Percentiles rank a stretch among this genome's conserved stretches.
Conservation (phyloP, 2,888 invertebrate species). For the Drosophila hawaiiensis region DNA sequence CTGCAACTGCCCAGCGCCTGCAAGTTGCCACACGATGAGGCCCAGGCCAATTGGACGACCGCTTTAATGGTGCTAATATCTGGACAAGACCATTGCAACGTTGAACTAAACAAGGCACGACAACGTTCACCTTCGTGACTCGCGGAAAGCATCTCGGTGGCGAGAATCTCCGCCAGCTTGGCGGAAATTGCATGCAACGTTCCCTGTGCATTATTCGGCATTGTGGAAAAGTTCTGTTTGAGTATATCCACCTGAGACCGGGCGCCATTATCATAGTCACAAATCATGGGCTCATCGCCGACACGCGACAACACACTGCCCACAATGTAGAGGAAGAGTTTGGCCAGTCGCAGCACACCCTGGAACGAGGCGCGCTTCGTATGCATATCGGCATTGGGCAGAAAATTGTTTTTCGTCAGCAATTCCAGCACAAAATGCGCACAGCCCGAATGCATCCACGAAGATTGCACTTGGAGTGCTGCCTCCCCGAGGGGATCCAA, state of each 20-base stretch:
- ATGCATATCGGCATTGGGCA: slow-evolving; percentile 91
- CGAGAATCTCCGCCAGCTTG: slow-evolving; percentile 92
- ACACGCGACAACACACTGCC: slow-evolving; percentile 91
- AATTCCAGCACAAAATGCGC: slow-evolving; percentile 90
- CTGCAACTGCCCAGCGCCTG: slow-evolving; percentile 88
- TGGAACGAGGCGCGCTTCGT: slow-evolving; percentile 93
- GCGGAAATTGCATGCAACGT: slow-evolving; percentile 93
- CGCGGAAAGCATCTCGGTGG: slow-evolving; percentile 88
- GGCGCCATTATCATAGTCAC: slow-evolving; percentile 85
- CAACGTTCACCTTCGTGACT: slow-evolving; percentile 86
- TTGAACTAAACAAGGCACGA: slow-evolving; percentile 86
- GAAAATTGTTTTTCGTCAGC: slow-evolving; percentile 93
- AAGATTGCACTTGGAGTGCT: slow-evolving; percentile 87
- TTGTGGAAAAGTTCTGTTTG: slow-evolving; percentile 92
- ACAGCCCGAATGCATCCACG: slow-evolving; percentile 88
- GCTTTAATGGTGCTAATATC: slow-evolving; percentile 90
- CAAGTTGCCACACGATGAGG: slow-evolving; percentile 90
- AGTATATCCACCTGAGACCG: slow-evolving; percentile 88
- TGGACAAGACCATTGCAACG: slow-evolving; percentile 89
- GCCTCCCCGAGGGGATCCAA: slow-evolving; percentile 91
- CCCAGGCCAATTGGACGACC: slow-evolving; percentile 92
- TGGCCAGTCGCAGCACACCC: slow-evolving; percentile 94
- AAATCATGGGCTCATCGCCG: slow-evolving; percentile 87
- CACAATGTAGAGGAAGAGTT: slow-evolving; percentile 94
- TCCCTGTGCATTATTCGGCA: slow-evolving; percentile 93